Percentiles rank a stretch among this genome's conserved stretches.
phyloP scores from a whole-genome alignment of 2,888 invertebrate genomes.

The Seira sanloemensis region DNA sequence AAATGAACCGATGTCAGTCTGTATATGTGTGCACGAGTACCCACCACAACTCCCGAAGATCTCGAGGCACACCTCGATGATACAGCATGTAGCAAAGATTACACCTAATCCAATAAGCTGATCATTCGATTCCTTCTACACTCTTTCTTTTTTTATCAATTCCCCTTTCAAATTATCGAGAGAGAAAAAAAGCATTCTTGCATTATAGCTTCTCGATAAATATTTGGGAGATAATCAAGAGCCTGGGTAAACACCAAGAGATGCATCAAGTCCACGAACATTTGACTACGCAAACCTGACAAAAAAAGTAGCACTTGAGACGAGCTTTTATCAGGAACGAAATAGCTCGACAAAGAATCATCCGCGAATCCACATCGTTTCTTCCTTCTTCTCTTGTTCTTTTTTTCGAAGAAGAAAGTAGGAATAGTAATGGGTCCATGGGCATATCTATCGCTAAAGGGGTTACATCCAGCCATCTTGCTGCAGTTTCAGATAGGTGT shows the following conservation, averaged over 20 bases:
- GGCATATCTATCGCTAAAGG: neutral
- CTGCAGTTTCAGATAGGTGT: conserved; percentile 14
- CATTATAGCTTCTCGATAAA: neutral
- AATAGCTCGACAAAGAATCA: neutral
- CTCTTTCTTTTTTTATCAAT: no score
- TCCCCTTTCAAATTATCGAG: no score
- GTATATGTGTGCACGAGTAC: no score
- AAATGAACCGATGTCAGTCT: no score
- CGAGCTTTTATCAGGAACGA: neutral
- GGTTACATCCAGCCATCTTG: neutral
- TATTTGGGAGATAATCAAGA: neutral
- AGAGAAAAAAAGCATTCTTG: no score
- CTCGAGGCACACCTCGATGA: no score
- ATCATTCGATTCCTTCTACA: no score
- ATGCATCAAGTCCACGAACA: conserved; percentile 3
- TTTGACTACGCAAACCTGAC: neutral
- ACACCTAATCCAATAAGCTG: neutral
- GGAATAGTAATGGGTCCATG: neutral
- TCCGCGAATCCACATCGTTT: neutral
- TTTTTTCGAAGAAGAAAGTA: no score
- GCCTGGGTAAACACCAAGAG: no score
- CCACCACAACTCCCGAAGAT: no score
- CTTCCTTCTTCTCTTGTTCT: no score
- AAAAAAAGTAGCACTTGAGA: neutral
- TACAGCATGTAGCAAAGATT: no score